These are phyloP conservation scores for Larimichthys polyactis DNA, from an alignment of 2,113 vertebrate genomes.

Conservation along the genomic window DNA sequence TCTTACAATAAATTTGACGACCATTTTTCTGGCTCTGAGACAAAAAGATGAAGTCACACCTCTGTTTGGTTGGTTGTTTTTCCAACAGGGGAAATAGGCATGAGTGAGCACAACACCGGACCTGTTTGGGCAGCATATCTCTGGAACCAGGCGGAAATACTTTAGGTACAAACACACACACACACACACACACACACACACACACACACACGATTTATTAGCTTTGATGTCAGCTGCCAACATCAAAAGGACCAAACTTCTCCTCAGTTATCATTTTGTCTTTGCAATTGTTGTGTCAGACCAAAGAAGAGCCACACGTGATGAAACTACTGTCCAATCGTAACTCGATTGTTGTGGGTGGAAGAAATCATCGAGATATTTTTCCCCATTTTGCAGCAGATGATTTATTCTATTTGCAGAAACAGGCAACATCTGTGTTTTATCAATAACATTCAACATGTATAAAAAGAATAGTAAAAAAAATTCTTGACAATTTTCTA, in stretches of 20 bases:
- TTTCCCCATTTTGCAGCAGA: slow-evolving; percentile 72
- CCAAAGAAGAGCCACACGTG: slow-evolving; percentile 31
- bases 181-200: neutral
- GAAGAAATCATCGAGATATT: slow-evolving; percentile 72
- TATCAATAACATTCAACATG: slow-evolving; percentile 80
- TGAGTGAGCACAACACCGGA: neutral
- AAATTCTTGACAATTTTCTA: slow-evolving; percentile 70
- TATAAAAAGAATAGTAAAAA: slow-evolving; percentile 76
- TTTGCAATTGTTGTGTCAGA: slow-evolving; percentile 31
- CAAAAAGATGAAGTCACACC: neutral
- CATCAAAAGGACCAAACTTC: slow-evolving; percentile 20
- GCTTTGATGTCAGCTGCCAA: slow-evolving; percentile 12
- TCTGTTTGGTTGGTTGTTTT: neutral
- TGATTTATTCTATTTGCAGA: slow-evolving; percentile 82
- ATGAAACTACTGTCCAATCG: slow-evolving; percentile 53
- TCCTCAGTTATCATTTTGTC: slow-evolving; percentile 35
- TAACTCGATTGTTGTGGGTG: slow-evolving; percentile 48
- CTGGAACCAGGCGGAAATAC: neutral
- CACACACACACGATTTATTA: neutral
- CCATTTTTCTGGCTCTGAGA: neutral
- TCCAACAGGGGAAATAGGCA: neutral
- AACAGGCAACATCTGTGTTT: slow-evolving; percentile 84
- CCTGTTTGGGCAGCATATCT: neutral
- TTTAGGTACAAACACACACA: too few relatives aligned
- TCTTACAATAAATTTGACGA: neutral